A percentile compares a stretch with the other conserved stretches of the same genome.
phyloP scores from a whole-genome alignment of 2,888 invertebrate species.

The Ornithoptera alexandrae region DNA sequence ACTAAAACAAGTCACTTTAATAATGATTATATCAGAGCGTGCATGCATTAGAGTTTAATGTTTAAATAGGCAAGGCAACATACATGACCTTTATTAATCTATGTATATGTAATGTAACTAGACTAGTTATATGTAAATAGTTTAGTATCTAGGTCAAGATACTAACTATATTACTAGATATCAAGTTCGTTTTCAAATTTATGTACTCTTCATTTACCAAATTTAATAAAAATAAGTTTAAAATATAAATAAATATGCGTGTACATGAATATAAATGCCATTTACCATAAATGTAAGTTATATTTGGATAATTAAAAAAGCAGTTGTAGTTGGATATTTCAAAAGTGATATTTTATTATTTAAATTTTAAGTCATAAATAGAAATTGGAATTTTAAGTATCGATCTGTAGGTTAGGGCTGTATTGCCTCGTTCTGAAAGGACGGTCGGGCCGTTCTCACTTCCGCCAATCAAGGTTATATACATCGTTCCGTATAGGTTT shows the following conservation, averaged over 20 bases:
- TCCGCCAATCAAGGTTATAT: slow-evolving; percentile 69
- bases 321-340: slow-evolving; percentile 8
- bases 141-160: slow-evolving; percentile 29
- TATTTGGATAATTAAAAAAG: slow-evolving; percentile 19
- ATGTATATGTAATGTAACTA: slow-evolving; percentile 27
- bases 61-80: slow-evolving; percentile 8
- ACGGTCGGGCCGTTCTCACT: slow-evolving; percentile 55
- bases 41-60: slow-evolving; percentile 12
- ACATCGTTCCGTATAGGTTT: not conserved
- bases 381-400: slow-evolving; percentile 20
- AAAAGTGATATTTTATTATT: slow-evolving; percentile 9
- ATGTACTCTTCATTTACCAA: slow-evolving; percentile 7
- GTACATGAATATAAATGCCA: slow-evolving; percentile 13
- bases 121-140: slow-evolving; percentile 22
- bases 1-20: slow-evolving; percentile 9
- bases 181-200: slow-evolving; percentile 18
- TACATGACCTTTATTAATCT: slow-evolving; percentile 27
- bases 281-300: slow-evolving; percentile 5
- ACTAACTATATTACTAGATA: slow-evolving; percentile 16
- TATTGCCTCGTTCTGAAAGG: slow-evolving; percentile 56
- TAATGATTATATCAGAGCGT: slow-evolving; percentile 10
- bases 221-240: not conserved
- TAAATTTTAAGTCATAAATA: slow-evolving; percentile 5
- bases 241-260: not conserved
- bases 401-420: slow-evolving; percentile 41